A percentile compares a stretch with the other conserved stretches of the same genome.
These are phyloP conservation scores for Ctenopoma multispine DNA, from an alignment of 2,797 vertebrate species.

Conservation along the genomic window DNA sequence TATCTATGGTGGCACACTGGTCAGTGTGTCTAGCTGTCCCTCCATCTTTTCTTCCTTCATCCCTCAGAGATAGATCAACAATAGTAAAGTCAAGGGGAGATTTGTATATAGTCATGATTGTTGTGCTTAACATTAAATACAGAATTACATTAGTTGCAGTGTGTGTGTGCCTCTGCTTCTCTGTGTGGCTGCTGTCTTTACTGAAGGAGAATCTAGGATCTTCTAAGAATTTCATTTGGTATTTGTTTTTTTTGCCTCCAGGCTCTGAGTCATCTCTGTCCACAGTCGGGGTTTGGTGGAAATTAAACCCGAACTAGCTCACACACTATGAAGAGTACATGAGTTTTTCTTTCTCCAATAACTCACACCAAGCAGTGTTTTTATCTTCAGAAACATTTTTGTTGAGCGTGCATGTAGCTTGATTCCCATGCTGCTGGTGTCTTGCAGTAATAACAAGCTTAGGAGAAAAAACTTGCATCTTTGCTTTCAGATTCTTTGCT, in stretches of 20 bases:
- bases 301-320: conserved; percentile 38
- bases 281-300: conserved; percentile 15
- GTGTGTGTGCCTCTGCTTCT: background rate
- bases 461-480: background rate
- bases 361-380: conserved; percentile 10
- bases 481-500: background rate
- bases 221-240: conserved; percentile 47
- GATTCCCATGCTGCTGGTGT: conserved; percentile 8
- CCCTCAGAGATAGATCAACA: background rate
- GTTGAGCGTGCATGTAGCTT: background rate
- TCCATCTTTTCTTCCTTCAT: background rate
- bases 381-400: conserved; percentile 23
- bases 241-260: conserved; percentile 57
- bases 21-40: background rate
- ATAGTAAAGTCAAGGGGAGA: background rate
- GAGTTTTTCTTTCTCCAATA: background rate
- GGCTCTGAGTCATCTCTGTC: conserved; percentile 36
- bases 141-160: conserved; percentile 6
- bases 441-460: conserved; percentile 11
- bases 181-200: conserved; percentile 26
- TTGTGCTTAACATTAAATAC: background rate
- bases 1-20: too few relatives aligned
- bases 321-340: conserved; percentile 3
- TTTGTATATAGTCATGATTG: conserved; percentile 2
- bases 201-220: conserved; percentile 27